Percentiles rank a stretch among this genome's conserved stretches.
Evolutionary conservation across 2,113 vertebrate genomes (phyloP).

Genomic region (Myxocyprinus asiaticus): DNA sequence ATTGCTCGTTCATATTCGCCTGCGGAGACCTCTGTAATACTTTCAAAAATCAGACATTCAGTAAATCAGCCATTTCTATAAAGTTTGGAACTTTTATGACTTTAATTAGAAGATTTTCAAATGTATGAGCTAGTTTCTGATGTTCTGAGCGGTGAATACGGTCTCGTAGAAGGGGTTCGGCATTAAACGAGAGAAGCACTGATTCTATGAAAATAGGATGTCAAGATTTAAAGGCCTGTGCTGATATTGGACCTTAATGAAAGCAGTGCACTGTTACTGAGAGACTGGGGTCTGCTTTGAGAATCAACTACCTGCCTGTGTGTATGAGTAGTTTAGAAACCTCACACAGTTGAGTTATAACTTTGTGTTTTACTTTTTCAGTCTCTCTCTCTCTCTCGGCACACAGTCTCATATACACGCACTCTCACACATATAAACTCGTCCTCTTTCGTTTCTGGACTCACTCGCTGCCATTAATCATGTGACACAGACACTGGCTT

Average conservation of each 20-base stretch:
- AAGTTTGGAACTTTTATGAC: background rate
- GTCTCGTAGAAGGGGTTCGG: background rate
- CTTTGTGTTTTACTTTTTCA: constrained; percentile 4
- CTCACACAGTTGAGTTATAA: constrained; percentile 39
- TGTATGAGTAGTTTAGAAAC: constrained; percentile 51
- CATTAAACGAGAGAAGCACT: constrained; percentile 2
- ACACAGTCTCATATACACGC: no score
- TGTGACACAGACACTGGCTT: constrained; percentile 28
- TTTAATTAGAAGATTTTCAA: background rate
- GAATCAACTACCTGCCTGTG: constrained; percentile 52
- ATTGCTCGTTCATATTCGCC: background rate
- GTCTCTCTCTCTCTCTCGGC: background rate
- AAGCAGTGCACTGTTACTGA: constrained; percentile 33
- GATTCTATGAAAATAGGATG: constrained; percentile 4
- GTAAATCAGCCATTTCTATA: background rate
- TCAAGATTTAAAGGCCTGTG: constrained; percentile 25
- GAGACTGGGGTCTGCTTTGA: constrained; percentile 7
- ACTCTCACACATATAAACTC: background rate
- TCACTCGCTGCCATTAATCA: constrained; percentile 41
- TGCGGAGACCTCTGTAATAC: no score
- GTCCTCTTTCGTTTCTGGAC: background rate
- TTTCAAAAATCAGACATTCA: background rate
- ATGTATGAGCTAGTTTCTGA: background rate
- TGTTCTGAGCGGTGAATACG: no score
- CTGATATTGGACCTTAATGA: constrained; percentile 46